Percentiles rank a stretch among this genome's conserved stretches.
Evolutionary conservation across 2,888 invertebrate species (phyloP).

Genomic region (Polymixis flavicincta): DNA sequence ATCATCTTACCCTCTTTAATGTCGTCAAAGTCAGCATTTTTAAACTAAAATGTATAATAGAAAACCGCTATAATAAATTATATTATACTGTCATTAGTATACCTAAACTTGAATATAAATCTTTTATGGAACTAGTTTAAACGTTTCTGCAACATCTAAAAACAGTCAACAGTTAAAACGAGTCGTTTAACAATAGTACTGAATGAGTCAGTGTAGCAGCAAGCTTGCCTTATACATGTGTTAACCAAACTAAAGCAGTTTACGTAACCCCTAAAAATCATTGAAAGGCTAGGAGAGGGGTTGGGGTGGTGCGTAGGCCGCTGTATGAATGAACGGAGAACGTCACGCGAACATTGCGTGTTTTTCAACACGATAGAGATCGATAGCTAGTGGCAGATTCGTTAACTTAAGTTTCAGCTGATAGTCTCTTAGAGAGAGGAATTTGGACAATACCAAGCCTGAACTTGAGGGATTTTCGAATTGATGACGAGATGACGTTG

Average conservation of each 20-base stretch:
- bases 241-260: conserved; percentile 61
- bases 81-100: too few species aligned
- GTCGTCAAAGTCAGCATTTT: neutral
- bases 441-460: neutral
- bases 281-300: conserved; percentile 60
- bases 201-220: conserved; percentile 55
- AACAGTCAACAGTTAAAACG: conserved; percentile 11
- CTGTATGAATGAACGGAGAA: conserved; percentile 76
- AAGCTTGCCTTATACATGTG: conserved; percentile 40
- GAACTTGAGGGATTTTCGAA: neutral
- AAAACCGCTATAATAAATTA: neutral
- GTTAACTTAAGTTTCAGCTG: neutral
- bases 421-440: neutral
- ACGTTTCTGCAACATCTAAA: conserved; percentile 6
- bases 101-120: neutral
- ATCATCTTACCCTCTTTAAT: conserved; percentile 2
- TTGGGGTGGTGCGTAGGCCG: conserved; percentile 61
- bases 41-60: neutral
- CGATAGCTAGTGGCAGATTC: conserved; percentile 52
- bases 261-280: conserved; percentile 63
- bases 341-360: conserved; percentile 63
- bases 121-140: neutral
- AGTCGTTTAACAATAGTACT: conserved; percentile 16
- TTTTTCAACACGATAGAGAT: conserved; percentile 54
- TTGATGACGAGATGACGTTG: neutral